A percentile compares a stretch with the other conserved stretches of the same genome.
Conservation (phyloP, 2,113 vertebrate species). For the Cercocebus atys region DNA sequence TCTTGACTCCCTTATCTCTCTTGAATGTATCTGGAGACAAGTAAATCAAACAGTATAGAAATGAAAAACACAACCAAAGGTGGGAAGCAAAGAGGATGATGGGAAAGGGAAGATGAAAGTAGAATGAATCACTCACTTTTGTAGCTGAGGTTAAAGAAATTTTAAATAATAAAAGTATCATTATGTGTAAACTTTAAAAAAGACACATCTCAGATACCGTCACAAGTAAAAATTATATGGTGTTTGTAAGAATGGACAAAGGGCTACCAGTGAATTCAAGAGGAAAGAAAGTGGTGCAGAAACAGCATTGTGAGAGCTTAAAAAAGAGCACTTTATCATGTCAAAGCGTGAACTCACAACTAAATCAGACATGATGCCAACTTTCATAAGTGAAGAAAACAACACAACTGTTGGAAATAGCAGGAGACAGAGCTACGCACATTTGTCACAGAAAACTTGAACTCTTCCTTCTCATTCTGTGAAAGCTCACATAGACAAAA, state of each 20-base stretch:
- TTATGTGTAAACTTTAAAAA: not conserved
- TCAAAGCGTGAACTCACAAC: not conserved
- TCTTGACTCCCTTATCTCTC: not conserved
- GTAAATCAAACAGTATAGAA: slow-evolving; percentile 1
- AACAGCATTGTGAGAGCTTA: not conserved
- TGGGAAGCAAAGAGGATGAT: not conserved
- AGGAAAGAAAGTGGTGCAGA: not conserved
- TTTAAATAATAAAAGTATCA: not conserved
- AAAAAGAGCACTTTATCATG: not conserved
- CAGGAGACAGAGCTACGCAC: not conserved
- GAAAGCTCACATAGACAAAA: not conserved
- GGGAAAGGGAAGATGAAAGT: not conserved
- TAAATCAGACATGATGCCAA: not conserved
- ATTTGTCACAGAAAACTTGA: not conserved
- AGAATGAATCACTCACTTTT: not conserved
- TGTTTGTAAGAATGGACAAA: not conserved
- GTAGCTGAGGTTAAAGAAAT: not conserved
- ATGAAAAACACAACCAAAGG: not conserved
- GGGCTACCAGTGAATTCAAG: not conserved
- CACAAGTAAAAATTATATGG: not conserved
- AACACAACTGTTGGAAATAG: not conserved
- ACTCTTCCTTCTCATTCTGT: not conserved
- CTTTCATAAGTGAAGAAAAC: not conserved
- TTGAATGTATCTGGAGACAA: not conserved
- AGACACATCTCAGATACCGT: not conserved